Base-by-base conservation (phyloP, 2,797 vertebrate genomes). In the Onychomys arenicola region DNA sequence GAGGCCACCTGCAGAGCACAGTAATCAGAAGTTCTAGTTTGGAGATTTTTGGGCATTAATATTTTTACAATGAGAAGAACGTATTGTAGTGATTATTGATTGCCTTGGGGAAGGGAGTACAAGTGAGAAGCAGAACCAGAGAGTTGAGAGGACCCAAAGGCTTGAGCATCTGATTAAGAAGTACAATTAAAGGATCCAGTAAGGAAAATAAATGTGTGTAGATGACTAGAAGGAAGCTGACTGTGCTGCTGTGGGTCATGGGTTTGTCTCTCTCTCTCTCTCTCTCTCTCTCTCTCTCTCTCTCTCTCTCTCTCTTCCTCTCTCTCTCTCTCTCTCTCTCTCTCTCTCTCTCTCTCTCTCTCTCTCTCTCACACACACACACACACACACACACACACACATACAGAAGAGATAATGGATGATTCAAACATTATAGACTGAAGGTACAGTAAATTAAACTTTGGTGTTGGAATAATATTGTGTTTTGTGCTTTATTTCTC, bases 1-100 rank as follows among this genome's bases (percentile, higher is more conserved):
- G 97, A 97, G 96, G 71, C 69, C 88, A 75, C 98, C 96, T 97
- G 94, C 94, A 40, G 97, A 96, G 94, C 90, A 96, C 77, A 97
- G 92, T 90, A 93, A 73, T 90, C 93, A 97, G 88, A 83, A 71
- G 4, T 95, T 82, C 83, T 95, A 93, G 85, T 57, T 25, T 90
- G 94, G 81, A 96, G 77, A 86, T 94, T 96, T 98, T 97, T 89
- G 96, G 96, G 89, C 78, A 90, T 84, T 96, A 93, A 93, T 82
- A 27, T 63, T 97, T 94, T 94, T 95, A 96, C 77, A 97, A 95
- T 96, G 92, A 90, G 97, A 90, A 63, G 95, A 73, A 90, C 84
- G 21, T 49, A 89, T 67, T 91, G 61, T 86, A 96, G 96, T 17
- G 13, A 93, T 95, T 98, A 97, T 91, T 97, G 46, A 88, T 97